Base-by-base conservation (phyloP, 2,888 invertebrate species). In the Agrenia bidenticulata region DNA sequence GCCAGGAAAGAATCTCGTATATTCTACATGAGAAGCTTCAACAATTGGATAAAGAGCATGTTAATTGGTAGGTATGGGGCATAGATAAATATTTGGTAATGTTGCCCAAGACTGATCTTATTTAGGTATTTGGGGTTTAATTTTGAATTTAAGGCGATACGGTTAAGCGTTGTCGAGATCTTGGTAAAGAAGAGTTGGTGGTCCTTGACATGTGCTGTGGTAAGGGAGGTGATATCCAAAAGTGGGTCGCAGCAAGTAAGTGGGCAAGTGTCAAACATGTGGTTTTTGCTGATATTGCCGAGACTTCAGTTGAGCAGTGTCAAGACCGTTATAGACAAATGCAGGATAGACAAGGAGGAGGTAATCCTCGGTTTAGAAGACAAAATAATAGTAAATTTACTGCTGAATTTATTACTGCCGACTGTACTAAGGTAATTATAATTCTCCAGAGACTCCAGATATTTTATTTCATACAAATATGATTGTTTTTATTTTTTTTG, bases 11-110 rank as follows among this genome's bases (percentile, higher is more conserved):
- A 92, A 77, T 96, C 96, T 26, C 87, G 93, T 26, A 99, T 99
- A 76, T 89, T 92, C 77, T 89, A 90, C 79, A 85, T 99, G 83
- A 85, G 99, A 74, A 99, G 97, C 81, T 96, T 98, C 79, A 99
- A 99, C 80, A 99, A 99, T 80, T 99, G 98, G 98, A 88, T 96
- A 15, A 99, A 99, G 82, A 92, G 93, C 80, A 91, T 94, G 83
- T 83, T 96, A 0, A 97, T 99, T 77, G 88, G 91, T 85, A 87
- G 90, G 81, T 77, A 15, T 23, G 15, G n/a, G n/a, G n/a, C n/a
- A n/a, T n/a, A n/a, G n/a, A n/a, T 24, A 23, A 5, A 21, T 19
- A 53, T 23, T 19, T 53, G 23, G 9, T 50, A n/a, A n/a, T n/a
- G n/a, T n/a, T n/a, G n/a, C n/a, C n/a, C n/a, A n/a, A n/a, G n/a